These are phyloP conservation scores for Spisula subtruncata DNA, from an alignment of 2,888 invertebrate genomes.

Conservation along the genomic window DNA sequence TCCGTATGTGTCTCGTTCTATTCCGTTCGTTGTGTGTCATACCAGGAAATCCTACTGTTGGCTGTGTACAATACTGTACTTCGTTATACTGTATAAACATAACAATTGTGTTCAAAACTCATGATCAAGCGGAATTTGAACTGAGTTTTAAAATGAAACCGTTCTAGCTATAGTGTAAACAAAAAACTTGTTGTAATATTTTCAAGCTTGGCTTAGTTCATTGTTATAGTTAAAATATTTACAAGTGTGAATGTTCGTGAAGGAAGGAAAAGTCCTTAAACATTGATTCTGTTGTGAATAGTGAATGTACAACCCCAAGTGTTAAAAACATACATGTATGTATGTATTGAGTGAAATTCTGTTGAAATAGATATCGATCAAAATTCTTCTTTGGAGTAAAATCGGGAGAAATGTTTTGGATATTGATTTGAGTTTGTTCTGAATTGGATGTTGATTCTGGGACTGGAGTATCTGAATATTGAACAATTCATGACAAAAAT, in stretches of 20 bases:
- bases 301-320: not conserved
- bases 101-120: too few species aligned
- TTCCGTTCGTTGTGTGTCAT: too few species aligned
- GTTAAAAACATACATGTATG: not conserved
- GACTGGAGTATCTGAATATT: not conserved
- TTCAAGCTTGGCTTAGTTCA: not conserved
- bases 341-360: not conserved
- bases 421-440: not conserved
- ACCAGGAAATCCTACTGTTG: too few species aligned
- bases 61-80: too few species aligned
- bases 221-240: not conserved
- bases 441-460: not conserved
- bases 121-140: not conserved
- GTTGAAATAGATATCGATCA: conserved; percentile 12
- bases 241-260: not conserved
- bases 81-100: too few species aligned
- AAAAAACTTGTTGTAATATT: not conserved
- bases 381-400: not conserved
- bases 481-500: not conserved
- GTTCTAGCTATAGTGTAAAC: too few species aligned
- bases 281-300: not conserved
- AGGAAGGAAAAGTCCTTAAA: not conserved
- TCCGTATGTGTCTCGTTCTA: too few species aligned
- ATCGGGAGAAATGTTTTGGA: not conserved
- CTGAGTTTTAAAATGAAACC: not conserved